Percentiles rank a stretch among this genome's conserved stretches.
These are phyloP conservation scores for Muntiacus reevesi DNA, from an alignment of 2,113 vertebrate species.

Conservation along the genomic window DNA sequence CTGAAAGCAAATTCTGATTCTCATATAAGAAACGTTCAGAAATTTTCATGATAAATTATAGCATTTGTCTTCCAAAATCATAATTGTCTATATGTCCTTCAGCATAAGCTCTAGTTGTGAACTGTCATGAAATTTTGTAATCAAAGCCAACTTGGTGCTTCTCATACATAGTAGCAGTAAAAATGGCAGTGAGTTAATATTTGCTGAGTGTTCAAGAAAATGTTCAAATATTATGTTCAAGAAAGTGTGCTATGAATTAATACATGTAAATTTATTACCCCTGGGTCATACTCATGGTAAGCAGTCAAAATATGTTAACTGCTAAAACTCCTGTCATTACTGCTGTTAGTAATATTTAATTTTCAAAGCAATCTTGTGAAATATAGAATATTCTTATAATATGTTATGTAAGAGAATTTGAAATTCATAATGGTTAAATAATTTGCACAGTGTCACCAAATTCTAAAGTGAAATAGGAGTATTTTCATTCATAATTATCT, in stretches of 20 bases:
- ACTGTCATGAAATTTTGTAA: slow-evolving; percentile 26
- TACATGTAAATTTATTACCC: neutral
- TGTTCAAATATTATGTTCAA: neutral
- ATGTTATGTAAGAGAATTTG: neutral
- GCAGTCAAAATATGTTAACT: neutral
- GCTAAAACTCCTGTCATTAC: neutral
- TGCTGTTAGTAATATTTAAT: neutral
- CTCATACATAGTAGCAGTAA: neutral
- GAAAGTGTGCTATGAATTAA: neutral
- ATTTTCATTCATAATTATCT: neutral
- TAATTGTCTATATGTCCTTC: neutral
- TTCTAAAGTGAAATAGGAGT: neutral
- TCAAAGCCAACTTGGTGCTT: slow-evolving; percentile 15
- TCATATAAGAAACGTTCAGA: neutral
- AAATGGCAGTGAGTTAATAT: slow-evolving; percentile 19
- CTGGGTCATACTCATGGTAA: neutral
- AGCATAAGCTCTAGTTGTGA: neutral
- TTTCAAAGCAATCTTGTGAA: neutral
- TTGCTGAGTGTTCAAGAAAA: neutral
- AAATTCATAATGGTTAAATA: neutral
- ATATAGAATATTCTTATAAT: neutral
- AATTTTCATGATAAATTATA: neutral
- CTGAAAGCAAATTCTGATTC: neutral
- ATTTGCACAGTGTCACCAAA: neutral
- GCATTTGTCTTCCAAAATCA: neutral